These are phyloP conservation scores for Oryzaephilus surinamensis DNA, from an alignment of 1,140 invertebrate genomes.

Conservation along the genomic window DNA sequence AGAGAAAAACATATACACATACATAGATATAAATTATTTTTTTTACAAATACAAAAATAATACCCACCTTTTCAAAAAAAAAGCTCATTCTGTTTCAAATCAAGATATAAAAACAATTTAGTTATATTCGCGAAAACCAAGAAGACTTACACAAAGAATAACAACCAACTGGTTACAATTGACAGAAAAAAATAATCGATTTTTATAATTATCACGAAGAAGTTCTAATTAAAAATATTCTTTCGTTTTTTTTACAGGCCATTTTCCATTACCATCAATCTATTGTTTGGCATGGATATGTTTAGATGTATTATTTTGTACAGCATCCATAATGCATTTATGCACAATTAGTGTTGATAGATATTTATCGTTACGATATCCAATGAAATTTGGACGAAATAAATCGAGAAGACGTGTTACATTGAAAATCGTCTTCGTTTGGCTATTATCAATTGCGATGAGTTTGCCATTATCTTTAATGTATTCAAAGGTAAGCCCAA, in stretches of 20 bases:
- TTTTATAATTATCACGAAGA: too few species aligned
- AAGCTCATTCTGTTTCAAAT: too few species aligned
- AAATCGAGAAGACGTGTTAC: constrained; percentile 77
- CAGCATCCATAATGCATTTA: constrained; percentile 91
- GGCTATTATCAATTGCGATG: constrained; percentile 81
- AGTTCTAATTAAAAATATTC: constrained; percentile 4
- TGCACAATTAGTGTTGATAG: constrained; percentile 93
- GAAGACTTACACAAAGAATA: too few species aligned
- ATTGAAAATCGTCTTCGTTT: constrained; percentile 83
- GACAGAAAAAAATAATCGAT: too few species aligned
- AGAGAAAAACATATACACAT: too few species aligned
- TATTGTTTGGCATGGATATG: constrained; percentile 82
- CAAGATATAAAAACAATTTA: too few species aligned
- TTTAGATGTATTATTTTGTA: constrained; percentile 89
- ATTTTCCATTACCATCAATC: constrained; percentile 68
- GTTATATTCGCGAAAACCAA: too few species aligned
- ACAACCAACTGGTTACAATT: too few species aligned
- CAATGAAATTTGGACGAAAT: constrained; percentile 82
- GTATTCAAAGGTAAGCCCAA: constrained; percentile 64
- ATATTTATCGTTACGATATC: constrained; percentile 73
- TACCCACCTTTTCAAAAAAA: too few species aligned
- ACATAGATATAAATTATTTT: too few species aligned
- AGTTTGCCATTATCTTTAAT: constrained; percentile 76
- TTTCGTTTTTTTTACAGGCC: constrained; percentile 49
- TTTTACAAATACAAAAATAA: too few species aligned